phyloP scores from a whole-genome alignment of 2,888 invertebrate genomes.

The Nezara viridula region DNA sequence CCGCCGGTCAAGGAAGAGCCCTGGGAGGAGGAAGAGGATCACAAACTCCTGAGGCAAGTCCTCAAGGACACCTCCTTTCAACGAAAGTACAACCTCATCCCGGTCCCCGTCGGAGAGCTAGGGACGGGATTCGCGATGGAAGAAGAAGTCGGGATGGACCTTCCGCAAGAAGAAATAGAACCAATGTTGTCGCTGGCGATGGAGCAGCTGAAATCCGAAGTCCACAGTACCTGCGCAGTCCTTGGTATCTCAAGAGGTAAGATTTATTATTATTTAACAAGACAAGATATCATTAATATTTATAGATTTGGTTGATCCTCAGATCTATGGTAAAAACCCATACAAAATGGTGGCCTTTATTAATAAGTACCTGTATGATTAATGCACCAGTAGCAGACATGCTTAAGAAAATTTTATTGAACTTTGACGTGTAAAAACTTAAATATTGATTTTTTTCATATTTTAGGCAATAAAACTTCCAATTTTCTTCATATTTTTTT shows the following conservation, averaged over 20 bases:
- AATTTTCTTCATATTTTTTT: too few relatives aligned
- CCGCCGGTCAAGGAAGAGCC: constrained; percentile 67
- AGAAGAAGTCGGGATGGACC: constrained; percentile 69
- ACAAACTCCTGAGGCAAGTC: constrained; percentile 84
- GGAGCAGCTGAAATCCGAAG: constrained; percentile 88
- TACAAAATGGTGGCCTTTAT: too few relatives aligned
- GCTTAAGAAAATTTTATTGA: too few relatives aligned
- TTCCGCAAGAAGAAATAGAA: constrained; percentile 80
- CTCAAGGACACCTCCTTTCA: constrained; percentile 88
- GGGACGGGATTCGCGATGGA: constrained; percentile 71
- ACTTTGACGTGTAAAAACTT: too few relatives aligned
- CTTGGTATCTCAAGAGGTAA: constrained; percentile 91
- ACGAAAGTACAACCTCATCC: constrained; percentile 84
- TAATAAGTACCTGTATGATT: too few relatives aligned
- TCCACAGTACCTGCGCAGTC: constrained; percentile 86
- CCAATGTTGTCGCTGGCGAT: constrained; percentile 87
- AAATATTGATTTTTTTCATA: too few relatives aligned
- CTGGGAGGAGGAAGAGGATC: constrained; percentile 68
- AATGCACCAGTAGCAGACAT: too few relatives aligned
- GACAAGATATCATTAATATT: too few relatives aligned
- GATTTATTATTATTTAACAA: not conserved
- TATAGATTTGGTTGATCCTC: too few relatives aligned
- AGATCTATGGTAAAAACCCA: too few relatives aligned
- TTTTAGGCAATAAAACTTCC: too few relatives aligned
- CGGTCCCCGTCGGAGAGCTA: constrained; percentile 78